Evolutionary conservation across 2,113 vertebrate species (phyloP), one percentile per base, ranked within the genome.

Genomic region (Chaetura pelagica): DNA sequence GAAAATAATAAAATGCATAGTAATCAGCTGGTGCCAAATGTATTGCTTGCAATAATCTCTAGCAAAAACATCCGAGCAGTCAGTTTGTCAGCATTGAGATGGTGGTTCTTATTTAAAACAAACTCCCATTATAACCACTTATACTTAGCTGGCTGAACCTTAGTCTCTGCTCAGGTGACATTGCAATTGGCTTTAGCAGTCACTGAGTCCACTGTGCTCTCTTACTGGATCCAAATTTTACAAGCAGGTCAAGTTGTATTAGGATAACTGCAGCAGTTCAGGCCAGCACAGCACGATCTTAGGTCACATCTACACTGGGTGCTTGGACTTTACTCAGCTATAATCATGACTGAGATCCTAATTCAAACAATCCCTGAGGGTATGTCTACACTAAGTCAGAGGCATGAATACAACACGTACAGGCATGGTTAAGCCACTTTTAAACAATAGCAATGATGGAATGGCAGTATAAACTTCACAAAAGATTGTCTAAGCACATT

Each of bases 301-400:
- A 30, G 84, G 85, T 84, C 90, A 90, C 34, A 8, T 90, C 93
- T 88, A 21, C 51, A 48, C 10, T 4, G 54, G 61, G 38, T 49
- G 82, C 49, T 30, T 92, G 93, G 90, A 90, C 93, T 92, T 95
- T 71, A 64, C 79, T 86, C 92, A 30, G 85, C 83, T 94, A 64
- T 20, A 84, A 61, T 77, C 72, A 2, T 5, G 72, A 48, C 79
- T 90, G 94, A 84, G 88, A 96, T 96, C 92, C 85, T 52, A 89
- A 78, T 16, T 71, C 92, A 96, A 94, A 93, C 93, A 93, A 90
- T 77, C 83, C 94, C 88, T n/a, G 48, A 73, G 91, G 95, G 51
- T 20, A 91, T 54, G 91, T 87, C 89, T 89, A 7, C 87, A 87
- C 57, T 40, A 38, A 17, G 76, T 57, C 32, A 64, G 64, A 75